Evolutionary conservation across 2,797 vertebrate species (phyloP), one percentile per base, ranked within the genome.

Genomic region (Helostoma temminkii): DNA sequence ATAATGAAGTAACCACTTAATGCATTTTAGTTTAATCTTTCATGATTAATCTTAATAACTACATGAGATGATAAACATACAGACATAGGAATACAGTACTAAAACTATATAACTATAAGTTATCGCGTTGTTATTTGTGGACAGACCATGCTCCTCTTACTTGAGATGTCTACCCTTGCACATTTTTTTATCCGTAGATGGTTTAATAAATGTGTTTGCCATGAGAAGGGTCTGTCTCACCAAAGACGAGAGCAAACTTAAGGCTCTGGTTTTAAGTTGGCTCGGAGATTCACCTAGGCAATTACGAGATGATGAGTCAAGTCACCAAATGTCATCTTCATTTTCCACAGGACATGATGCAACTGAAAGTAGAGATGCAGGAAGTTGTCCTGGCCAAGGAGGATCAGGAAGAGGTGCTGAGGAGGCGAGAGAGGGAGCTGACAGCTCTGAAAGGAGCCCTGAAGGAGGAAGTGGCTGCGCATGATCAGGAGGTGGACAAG

Each of bases 391-490:
- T 95, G 12, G 89, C 93, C 32, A 97, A 95, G 82, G 97, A 99
- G 71, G 97, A 97, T 55, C 96, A 95, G 78, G 98, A 99, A 71
- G 97, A 99, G 19, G 60, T 96, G 70, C 82, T 99, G 85, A 95
- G 93, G 82, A 96, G 93, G 68, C 93, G 97, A 12, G 98, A 99
- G 84, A 90, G 97, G 1, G 97, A 99, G 59, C 95, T 99, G 81
- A 97, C 96, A 0, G 98, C 98, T 39, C 92, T 99, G 75, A 98
- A 98, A 85, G 98, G 98, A 55, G 98, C 96, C 9, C 83, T 99
- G 70, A 99, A 99, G 83, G 97, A 98, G 66, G 98, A 99, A 81
- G 98, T 99, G 24, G 94, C 96, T 2, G 95, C 92, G 80, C 98
- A 98, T 0, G 98, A 99, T 81, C 94, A 92, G 84, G 98, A 99